Evolutionary conservation across 2,113 vertebrate species (phyloP), one percentile per base, ranked within the genome.

Genomic region (Galeopterus variegatus): DNA sequence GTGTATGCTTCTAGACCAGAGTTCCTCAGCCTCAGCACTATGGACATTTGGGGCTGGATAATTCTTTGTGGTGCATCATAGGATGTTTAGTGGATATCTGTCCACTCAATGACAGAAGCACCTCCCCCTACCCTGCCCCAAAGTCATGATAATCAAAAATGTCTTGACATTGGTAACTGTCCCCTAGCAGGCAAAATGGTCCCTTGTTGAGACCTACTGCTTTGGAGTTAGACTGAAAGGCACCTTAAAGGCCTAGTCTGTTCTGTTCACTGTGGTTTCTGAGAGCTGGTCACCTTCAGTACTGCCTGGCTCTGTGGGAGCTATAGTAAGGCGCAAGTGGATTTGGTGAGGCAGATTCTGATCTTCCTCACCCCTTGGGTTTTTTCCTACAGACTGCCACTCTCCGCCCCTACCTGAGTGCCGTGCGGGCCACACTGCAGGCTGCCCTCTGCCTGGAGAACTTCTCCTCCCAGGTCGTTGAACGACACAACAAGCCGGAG

Each of bases 401-500:
- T 77, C 99, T 99, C 94, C 99, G 99, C 95, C 99, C 99, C 50
- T 99, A 99, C 98, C 99, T 99, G 98, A 99, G 99, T 89, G 99
- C 99, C 45, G 99, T 99, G 97, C 99, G 99, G 54, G 99, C 99
- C 96, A 99, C 99, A 1, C 98, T 99, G 98, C 99, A 99, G 99
- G 99, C 99, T 14, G 99, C 99, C 52, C 99, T 99, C 90, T 99
- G 99, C 98, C 98, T 99, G 98, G 99, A 99, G 98, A 99, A 99
- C 94, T 99, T 99, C 98, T 99, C 99, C 76, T 99, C 99, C 19
- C 99, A 99, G 94, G 99, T 99, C 67, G 99, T 99, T 97, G 99
- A 99, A 98, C 98, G 99, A 95, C 99, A 99, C 98, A 99, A 99
- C 99, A 99, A 99, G 88, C 99, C 99, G 0, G 99, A 99, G 97